Evolutionary conservation across 2,888 invertebrate genomes (phyloP).

Genomic region (Mayetiola destructor): DNA sequence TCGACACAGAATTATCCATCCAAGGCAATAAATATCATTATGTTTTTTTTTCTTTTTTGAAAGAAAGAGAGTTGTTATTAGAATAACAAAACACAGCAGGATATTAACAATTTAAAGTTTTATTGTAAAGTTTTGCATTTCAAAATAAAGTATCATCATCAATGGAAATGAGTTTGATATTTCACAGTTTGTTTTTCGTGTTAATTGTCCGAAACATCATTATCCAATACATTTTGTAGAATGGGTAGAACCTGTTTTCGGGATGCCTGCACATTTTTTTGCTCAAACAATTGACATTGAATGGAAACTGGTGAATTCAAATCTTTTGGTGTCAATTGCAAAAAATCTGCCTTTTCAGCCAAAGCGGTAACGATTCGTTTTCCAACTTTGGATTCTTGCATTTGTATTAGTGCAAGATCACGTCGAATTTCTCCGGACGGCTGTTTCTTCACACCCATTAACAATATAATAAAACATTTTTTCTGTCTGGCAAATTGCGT

Average conservation of each 20-base stretch:
- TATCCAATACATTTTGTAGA: constrained; percentile 37
- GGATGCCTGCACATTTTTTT: constrained; percentile 44
- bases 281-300: constrained; percentile 37
- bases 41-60: too few species aligned
- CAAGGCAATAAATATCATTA: too few species aligned
- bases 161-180: too few species aligned
- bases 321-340: constrained; percentile 21
- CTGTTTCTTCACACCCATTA: constrained; percentile 48
- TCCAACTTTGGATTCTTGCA: constrained; percentile 24
- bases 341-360: constrained; percentile 19
- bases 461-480: constrained; percentile 37
- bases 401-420: constrained; percentile 43
- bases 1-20: too few species aligned
- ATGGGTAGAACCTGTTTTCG: constrained; percentile 56
- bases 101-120: too few species aligned
- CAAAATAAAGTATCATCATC: too few species aligned
- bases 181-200: too few species aligned
- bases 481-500: constrained; percentile 36
- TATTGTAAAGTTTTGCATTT: too few species aligned
- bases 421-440: constrained; percentile 36
- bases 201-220: neutral
- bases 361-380: constrained; percentile 24
- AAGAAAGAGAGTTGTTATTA: too few species aligned
- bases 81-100: too few species aligned
- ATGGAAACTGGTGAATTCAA: constrained; percentile 32